phyloP scores from a whole-genome alignment of 2,797 vertebrate genomes.

The Tapera naevia region DNA sequence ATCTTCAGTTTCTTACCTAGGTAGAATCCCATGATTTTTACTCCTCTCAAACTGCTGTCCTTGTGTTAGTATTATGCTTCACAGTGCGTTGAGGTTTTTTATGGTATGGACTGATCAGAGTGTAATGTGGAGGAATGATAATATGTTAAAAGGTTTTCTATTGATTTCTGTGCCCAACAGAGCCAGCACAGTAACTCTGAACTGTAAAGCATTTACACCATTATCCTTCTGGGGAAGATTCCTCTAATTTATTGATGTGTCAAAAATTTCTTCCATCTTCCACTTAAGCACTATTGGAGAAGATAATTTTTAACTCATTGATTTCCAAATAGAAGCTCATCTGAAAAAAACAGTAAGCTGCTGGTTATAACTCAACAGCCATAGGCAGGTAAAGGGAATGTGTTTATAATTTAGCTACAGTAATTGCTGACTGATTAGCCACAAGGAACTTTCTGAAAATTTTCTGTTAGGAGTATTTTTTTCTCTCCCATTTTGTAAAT shows the following conservation, averaged over 20 bases:
- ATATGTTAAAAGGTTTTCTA: neutral
- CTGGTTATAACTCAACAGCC: neutral
- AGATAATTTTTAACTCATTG: constrained; percentile 27
- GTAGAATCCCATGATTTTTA: neutral
- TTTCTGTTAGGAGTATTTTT: constrained; percentile 16
- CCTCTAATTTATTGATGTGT: neutral
- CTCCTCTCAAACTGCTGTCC: neutral
- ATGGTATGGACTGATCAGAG: neutral
- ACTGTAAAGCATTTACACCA: neutral
- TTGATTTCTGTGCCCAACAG: neutral
- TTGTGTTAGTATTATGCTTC: neutral
- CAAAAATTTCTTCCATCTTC: neutral
- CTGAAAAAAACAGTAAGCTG: neutral
- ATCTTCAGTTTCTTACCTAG: neutral
- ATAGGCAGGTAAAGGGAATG: constrained; percentile 24
- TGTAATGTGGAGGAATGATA: neutral
- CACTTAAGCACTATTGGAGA: neutral
- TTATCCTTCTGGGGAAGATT: neutral
- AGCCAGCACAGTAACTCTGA: neutral
- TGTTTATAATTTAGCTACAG: constrained; percentile 15
- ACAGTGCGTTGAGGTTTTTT: neutral
- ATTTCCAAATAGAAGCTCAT: constrained; percentile 6
- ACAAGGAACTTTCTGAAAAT: neutral
- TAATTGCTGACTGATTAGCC: constrained; percentile 21
- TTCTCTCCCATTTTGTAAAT: constrained; percentile 40